A percentile compares a stretch with the other conserved stretches of the same genome.
phyloP scores from a whole-genome alignment of 2,888 invertebrate genomes.

The Polydrusus cervinus region DNA sequence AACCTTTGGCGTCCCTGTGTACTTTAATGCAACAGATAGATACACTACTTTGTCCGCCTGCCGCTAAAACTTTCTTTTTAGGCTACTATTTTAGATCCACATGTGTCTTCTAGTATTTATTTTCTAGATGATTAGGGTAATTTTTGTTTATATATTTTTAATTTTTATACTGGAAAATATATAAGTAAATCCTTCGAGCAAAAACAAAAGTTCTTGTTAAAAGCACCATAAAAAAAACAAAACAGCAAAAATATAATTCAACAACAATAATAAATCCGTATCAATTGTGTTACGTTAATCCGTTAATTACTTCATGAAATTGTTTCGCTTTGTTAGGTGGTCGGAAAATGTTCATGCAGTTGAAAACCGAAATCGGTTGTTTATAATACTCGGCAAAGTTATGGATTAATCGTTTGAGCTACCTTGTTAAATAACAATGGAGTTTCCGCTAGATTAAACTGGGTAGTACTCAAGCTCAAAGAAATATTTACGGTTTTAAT shows the following conservation, averaged over 20 bases:
- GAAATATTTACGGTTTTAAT: not conserved
- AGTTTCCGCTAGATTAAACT: not conserved
- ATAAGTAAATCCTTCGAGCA: too few relatives aligned
- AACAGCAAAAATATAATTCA: not conserved
- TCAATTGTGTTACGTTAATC: slow-evolving; percentile 2
- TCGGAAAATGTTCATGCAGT: slow-evolving; percentile 1
- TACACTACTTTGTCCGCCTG: too few relatives aligned
- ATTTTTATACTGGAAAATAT: too few relatives aligned
- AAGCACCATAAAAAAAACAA: not conserved
- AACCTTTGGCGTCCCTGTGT: too few relatives aligned
- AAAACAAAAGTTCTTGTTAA: too few relatives aligned
- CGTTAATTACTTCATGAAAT: slow-evolving; percentile 2
- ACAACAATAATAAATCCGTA: not conserved
- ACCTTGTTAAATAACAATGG: slow-evolving; percentile 12
- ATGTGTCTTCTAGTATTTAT: too few relatives aligned
- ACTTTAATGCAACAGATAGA: too few relatives aligned
- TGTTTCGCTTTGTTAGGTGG: not conserved
- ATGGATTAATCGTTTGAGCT: slow-evolving; percentile 11
- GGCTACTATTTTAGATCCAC: too few relatives aligned
- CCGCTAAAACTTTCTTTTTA: too few relatives aligned
- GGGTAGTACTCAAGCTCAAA: not conserved
- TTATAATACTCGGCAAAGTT: slow-evolving; percentile 11
- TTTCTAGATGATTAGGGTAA: too few relatives aligned
- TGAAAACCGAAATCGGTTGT: slow-evolving; percentile 11
- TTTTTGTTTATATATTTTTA: too few relatives aligned